Evolutionary conservation across 2,888 invertebrate species (phyloP), one percentile per base, ranked within the genome.

Genomic region (Pachydiplax longipennis): DNA sequence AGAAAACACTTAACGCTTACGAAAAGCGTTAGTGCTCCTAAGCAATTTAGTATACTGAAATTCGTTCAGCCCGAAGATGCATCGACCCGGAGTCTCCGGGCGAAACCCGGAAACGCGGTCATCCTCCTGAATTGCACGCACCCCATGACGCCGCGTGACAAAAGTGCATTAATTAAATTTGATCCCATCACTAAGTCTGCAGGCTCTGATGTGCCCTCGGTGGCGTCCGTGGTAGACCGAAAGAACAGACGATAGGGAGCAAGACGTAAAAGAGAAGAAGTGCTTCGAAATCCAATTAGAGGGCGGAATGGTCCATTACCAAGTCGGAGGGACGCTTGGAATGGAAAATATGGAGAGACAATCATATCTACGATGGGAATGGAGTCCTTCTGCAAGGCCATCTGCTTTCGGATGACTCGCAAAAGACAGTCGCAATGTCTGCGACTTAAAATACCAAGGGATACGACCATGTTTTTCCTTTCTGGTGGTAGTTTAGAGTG

Each of bases 131-230:
- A 8, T 12, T 22, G 61, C 87, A 87, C 87, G 87, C 87, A 40
- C 58, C 31, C 65, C 22, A 53, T 3, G 37, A 65, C 31, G 37
- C 61, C 37, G 35, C 87, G 65, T 35, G n/a, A 87, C 87, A 18
- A 22, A 61, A 87, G 37, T 65, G 87, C 87, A 87, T 87, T 65
- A 87, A 87, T 61, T 40, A 87, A 83, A 87, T 87, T 87, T 87
- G 87, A 87, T 87, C n/a, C n/a, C 87, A 61, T 83, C 58, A 58
- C 10, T 4, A 44, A 10, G 65, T 65, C 44, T 44, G 44, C 65
- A 22, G 65, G 8, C 22, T n/a, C 65, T 22, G 65, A 25, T 73
- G 73, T 0, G 25, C 31, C 15, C 31, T 31, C 15, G 73, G 22
- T 31, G 73, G 8, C 73, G 12, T 73, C 31, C 73, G 25, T 25